Percentiles rank a stretch among this genome's conserved stretches.
phyloP scores from a whole-genome alignment of 37 sponge, comb jelly and placozoan genomes.

The Theonella swinhoei region DNA sequence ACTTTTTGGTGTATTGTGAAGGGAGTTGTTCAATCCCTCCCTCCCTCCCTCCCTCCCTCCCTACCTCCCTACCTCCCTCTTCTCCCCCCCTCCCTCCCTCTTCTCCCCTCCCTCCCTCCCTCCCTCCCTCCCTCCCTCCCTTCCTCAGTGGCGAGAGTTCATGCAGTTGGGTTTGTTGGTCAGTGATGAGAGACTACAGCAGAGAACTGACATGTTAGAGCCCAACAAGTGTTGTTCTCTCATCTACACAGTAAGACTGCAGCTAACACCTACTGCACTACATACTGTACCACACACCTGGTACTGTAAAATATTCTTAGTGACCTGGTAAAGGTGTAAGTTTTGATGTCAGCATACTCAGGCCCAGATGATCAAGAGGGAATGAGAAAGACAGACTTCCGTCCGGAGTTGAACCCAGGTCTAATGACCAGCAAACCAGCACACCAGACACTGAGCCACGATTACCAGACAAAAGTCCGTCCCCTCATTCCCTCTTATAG shows the following conservation, averaged over 20 bases:
- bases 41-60: background rate
- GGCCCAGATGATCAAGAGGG: too few relatives aligned
- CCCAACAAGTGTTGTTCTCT: conserved; percentile 76
- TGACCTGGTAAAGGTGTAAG: too few relatives aligned
- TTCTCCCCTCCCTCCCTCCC: background rate
- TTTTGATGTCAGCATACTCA: too few relatives aligned
- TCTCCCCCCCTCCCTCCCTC: background rate
- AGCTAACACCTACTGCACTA: too few relatives aligned
- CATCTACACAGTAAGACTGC: conserved; percentile 80
- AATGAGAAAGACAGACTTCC: too few relatives aligned
- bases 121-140: conserved; percentile 25
- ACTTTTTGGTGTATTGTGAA: too few relatives aligned
- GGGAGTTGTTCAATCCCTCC: background rate
- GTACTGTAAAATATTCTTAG: background rate
- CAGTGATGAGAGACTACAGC: conserved; percentile 14
- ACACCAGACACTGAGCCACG: too few relatives aligned
- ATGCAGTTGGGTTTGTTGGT: conserved; percentile 37
- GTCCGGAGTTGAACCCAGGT: too few relatives aligned
- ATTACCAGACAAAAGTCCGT: too few relatives aligned
- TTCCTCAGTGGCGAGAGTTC: conserved; percentile 64
- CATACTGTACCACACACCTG: background rate
- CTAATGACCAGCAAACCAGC: too few relatives aligned
- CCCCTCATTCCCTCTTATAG: too few relatives aligned
- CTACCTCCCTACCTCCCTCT: too few relatives aligned
- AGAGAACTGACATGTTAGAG: conserved; percentile 39